These are phyloP conservation scores for Myiagra hebetior DNA, from an alignment of 2,113 vertebrate genomes.

Conservation along the genomic window DNA sequence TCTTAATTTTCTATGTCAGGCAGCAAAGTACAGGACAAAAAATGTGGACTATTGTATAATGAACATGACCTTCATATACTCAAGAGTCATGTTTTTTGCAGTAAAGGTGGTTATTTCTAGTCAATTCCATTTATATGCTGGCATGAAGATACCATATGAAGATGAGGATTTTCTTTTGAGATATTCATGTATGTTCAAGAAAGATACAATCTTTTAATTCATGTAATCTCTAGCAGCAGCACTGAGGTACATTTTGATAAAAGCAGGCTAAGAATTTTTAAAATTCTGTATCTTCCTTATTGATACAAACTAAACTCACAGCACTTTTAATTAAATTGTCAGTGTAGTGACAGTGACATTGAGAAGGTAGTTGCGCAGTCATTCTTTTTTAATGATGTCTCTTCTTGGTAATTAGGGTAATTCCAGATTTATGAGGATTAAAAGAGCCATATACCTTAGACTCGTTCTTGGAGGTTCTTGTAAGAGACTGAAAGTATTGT, in stretches of 20 bases:
- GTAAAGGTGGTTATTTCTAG: constrained; percentile 12
- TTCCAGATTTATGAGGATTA: constrained; percentile 60
- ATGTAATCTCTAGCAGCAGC: not conserved
- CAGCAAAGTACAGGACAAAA: not conserved
- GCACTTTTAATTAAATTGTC: constrained; percentile 64
- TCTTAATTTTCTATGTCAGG: not conserved
- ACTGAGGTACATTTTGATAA: constrained; percentile 4
- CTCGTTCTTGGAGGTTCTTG: constrained; percentile 14
- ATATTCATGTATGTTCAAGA: not conserved
- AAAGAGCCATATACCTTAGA: not conserved
- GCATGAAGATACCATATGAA: not conserved
- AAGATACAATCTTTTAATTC: constrained; percentile 2
- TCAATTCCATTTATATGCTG: not conserved
- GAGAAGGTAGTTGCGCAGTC: constrained; percentile 38
- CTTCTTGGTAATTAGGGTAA: constrained; percentile 46
- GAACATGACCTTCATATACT: not conserved
- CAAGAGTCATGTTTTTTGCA: not conserved
- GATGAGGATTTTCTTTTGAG: constrained; percentile 3
- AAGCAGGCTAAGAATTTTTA: not conserved
- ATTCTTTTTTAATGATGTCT: constrained; percentile 33
- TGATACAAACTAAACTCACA: constrained; percentile 22
- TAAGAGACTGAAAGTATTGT: not conserved
- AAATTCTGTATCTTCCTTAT: constrained; percentile 28
- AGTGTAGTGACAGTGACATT: not conserved
- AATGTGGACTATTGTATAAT: not conserved